Evolutionary conservation across 2,888 invertebrate species (phyloP).

Genomic region (Synanthedon vespiformis): DNA sequence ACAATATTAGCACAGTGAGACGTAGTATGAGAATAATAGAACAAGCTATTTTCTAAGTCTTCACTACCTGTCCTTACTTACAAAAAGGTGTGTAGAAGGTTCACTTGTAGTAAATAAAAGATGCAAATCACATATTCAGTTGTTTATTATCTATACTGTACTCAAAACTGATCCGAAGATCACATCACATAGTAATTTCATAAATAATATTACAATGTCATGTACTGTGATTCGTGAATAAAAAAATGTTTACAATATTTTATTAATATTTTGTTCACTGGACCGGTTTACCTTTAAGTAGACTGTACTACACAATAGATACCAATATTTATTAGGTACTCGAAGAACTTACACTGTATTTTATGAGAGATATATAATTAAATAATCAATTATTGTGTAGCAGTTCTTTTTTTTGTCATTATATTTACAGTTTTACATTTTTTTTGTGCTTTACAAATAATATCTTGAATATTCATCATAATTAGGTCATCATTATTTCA

Average conservation of each 20-base stretch:
- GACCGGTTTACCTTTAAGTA: slow-evolving; percentile 66
- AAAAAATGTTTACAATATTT: slow-evolving; percentile 68
- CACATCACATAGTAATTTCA: slow-evolving; percentile 80
- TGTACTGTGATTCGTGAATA: slow-evolving; percentile 69
- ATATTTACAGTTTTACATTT: slow-evolving; percentile 72
- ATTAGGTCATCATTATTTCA: slow-evolving; percentile 70
- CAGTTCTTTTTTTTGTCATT: slow-evolving; percentile 67
- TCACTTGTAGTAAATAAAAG: slow-evolving; percentile 28
- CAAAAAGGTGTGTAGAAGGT: too few species aligned
- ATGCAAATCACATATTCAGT: slow-evolving; percentile 73
- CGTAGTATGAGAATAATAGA: too few species aligned
- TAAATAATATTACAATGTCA: slow-evolving; percentile 73
- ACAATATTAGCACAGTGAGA: too few species aligned
- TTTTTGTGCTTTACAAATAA: slow-evolving; percentile 72
- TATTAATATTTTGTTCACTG: slow-evolving; percentile 70
- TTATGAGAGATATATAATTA: slow-evolving; percentile 54
- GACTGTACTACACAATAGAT: slow-evolving; percentile 59
- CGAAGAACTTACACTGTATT: slow-evolving; percentile 66
- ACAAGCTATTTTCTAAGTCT: too few species aligned
- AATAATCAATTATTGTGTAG: slow-evolving; percentile 63
- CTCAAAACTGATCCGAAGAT: slow-evolving; percentile 80
- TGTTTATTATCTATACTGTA: slow-evolving; percentile 82
- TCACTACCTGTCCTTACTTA: too few species aligned
- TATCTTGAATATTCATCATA: slow-evolving; percentile 64
- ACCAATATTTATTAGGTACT: slow-evolving; percentile 54